phyloP scores from a whole-genome alignment of 2,888 invertebrate species.

The Lepidochrysops patricia region DNA sequence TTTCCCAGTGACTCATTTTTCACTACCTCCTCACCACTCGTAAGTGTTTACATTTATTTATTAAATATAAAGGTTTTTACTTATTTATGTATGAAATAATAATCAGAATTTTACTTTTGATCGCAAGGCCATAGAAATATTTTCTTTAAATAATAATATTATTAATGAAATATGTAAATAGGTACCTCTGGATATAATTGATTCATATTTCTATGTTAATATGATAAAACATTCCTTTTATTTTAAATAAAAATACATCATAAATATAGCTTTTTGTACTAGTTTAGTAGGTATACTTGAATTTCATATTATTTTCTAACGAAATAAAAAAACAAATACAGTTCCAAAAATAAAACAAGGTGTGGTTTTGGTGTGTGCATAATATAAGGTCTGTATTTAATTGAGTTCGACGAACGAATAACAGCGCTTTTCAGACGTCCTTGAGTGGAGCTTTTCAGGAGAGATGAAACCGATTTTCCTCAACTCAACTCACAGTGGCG shows the following conservation, averaged over 20 bases:
- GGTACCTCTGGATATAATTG: background rate
- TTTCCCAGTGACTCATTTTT: conserved; percentile 13
- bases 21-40: conserved; percentile 16
- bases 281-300: too few relatives aligned
- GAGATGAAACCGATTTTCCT: background rate
- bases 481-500: too few relatives aligned
- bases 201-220: too few relatives aligned
- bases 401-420: background rate
- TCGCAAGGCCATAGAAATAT: too few relatives aligned
- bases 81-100: background rate
- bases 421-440: background rate
- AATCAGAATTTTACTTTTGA: background rate
- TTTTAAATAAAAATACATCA: too few relatives aligned
- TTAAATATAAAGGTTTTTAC: background rate
- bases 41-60: conserved; percentile 19
- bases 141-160: too few relatives aligned
- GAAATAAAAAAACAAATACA: background rate
- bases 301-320: too few relatives aligned
- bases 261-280: too few relatives aligned
- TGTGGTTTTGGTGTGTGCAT: background rate
- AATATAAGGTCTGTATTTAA: background rate
- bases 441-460: conserved; percentile 2
- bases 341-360: background rate
- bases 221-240: too few relatives aligned
- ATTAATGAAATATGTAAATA: too few relatives aligned